Evolutionary conservation across 2,888 invertebrate genomes (phyloP).

Genomic region (Drymonia ruficornis): DNA sequence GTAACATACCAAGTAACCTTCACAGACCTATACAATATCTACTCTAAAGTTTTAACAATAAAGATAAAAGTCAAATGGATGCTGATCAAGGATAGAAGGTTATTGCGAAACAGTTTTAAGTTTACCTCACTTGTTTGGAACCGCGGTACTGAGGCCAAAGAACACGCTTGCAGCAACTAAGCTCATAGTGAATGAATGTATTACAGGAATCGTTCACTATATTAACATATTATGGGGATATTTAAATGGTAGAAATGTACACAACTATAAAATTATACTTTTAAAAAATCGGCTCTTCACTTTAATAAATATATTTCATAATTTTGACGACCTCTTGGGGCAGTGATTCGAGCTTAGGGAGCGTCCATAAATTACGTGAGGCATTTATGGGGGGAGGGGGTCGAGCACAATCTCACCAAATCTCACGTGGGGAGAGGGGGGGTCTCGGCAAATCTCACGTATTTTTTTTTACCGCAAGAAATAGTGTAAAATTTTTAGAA

Average conservation of each 20-base stretch:
- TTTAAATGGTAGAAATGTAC: not conserved
- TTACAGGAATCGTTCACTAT: not conserved
- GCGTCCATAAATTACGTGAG: too few species aligned
- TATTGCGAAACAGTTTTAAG: not conserved
- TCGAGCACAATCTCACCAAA: too few species aligned
- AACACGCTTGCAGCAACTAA: not conserved
- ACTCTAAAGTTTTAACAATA: not conserved
- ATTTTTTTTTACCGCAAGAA: too few species aligned
- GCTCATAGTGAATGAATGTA: not conserved
- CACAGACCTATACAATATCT: not conserved
- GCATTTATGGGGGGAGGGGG: too few species aligned
- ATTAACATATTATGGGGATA: not conserved
- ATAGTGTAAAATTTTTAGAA: too few species aligned
- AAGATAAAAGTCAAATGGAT: not conserved
- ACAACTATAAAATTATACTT: too few species aligned
- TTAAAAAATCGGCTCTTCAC: too few species aligned
- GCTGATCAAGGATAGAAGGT: not conserved
- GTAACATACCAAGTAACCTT: not conserved
- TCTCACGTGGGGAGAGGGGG: too few species aligned
- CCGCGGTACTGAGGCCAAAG: conserved; percentile 6
- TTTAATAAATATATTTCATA: too few species aligned
- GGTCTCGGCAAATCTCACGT: too few species aligned
- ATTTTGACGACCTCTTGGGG: too few species aligned
- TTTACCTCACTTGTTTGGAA: conserved; percentile 3
- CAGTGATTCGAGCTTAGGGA: too few species aligned